Base-by-base conservation (phyloP, 2,797 vertebrate genomes). In the Peromyscus aztecus region DNA sequence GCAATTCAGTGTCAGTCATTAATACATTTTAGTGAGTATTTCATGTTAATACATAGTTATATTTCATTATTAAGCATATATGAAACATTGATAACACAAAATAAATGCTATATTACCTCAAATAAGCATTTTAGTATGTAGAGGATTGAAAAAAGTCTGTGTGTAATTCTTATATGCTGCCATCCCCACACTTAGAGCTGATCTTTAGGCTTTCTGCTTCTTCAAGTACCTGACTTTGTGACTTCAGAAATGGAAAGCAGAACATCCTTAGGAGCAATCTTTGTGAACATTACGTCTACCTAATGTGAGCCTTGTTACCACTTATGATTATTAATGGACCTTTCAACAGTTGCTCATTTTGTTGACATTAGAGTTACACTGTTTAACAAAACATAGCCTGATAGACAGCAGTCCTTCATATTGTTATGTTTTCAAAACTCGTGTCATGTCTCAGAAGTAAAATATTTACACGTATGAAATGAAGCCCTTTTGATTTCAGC, bases 381-480 rank as follows among this genome's bases (percentile, higher is more conserved):
- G 67, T 93, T 95, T 94, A 97, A 84, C 73, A 94, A 97, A 94
- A 93, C 76, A 46, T 23, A 89, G 67, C 82, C 91, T 90, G 96
- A 88, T 67, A 55, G 40, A 97, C 43, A 94, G 73, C 82, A 81
- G 49, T 90, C 59, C 52, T 97, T 90, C 63, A 55, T 89, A 55
- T 83, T 89, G 91, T 67, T 96, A 95, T 93, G 40, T 89, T 69
- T 94, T 73, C 91, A 90, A 86, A 95, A 96, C 93, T 93, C 93
- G 90, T 40, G n/a, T 40, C 89, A n/a, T 43, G 27, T 93, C 78
- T 94, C 31, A 40, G 80, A 80, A 93, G 90, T 43, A 96, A 97
- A 98, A 96, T 96, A 96, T 96, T 96, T 97, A 97, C 75, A 80
- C n/a, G 16, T 80, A 92, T 3, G 43, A 85, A 89, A 94, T 78